These are phyloP conservation scores for Eidolon helvum DNA, from an alignment of 2,113 vertebrate species.

Conservation along the genomic window DNA sequence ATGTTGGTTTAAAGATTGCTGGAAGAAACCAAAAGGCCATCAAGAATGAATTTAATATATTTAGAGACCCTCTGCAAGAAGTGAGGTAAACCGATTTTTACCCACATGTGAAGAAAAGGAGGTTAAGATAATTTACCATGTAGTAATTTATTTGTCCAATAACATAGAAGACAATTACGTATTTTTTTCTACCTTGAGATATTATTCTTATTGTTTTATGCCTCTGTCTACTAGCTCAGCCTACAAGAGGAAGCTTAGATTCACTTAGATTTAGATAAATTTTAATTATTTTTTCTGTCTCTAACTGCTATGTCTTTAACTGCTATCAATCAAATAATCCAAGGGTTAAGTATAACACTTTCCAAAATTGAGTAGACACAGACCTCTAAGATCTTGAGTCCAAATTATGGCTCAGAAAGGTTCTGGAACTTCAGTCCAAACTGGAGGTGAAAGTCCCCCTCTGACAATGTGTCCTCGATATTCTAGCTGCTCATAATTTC, in stretches of 20 bases:
- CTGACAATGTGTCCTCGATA: neutral
- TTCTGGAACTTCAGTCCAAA: neutral
- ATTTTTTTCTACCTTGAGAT: neutral
- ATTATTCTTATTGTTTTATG: neutral
- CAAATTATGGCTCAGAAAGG: neutral
- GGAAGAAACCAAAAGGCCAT: neutral
- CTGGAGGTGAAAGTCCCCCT: neutral
- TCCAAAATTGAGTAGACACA: neutral
- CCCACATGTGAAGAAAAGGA: neutral
- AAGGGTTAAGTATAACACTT: neutral
- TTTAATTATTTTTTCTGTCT: neutral
- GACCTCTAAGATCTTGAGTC: neutral
- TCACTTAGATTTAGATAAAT: neutral
- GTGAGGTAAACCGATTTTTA: neutral
- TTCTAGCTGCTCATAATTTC: constrained; percentile 6
- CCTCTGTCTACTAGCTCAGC: neutral
- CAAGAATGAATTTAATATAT: neutral
- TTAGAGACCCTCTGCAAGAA: neutral
- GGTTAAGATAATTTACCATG: neutral
- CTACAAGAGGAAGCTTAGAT: neutral
- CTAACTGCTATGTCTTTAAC: neutral
- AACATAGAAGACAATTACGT: neutral
- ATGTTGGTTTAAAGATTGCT: neutral
- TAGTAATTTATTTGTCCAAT: neutral
- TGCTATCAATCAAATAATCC: neutral